Evolutionary conservation across 2,888 invertebrate species (phyloP), one percentile per base, ranked within the genome.

Genomic region (Himalopsyche anomala): DNA sequence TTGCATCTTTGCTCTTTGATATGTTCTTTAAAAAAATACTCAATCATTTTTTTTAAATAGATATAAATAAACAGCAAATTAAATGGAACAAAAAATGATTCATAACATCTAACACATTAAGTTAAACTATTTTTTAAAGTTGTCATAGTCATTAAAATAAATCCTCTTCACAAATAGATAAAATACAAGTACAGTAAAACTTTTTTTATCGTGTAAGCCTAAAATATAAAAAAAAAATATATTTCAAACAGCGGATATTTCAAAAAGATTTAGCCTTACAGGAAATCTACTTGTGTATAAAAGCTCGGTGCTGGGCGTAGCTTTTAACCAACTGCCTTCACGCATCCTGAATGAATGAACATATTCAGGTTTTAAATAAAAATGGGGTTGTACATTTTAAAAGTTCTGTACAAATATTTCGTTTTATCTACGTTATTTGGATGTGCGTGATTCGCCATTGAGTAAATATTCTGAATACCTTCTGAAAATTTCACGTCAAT

Each of bases 351-450:
- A 36, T 74, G 12, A 74, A 74, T 9, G 36, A 74, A 74, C 36
- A 36, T 74, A 74, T 74, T 74, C 74, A 36, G 28, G 11, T 12
- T 38, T 38, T 15, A 74, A 74, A 74, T 74, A 74, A 74, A 74
- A 74, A 74, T 74, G 36, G 74, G 74, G 74, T 36, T 38, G 38
- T 74, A 74, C 74, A 74, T 74, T 74, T 36, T 12, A 74, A 74
- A 74, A 74, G 74, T 74, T 74, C 74, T 36, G 36, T 74, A 38
- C 36, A 74, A 74, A 74, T 74, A 74, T 36, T 74, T 36, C 19
- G 36, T 74, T 36, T 9, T 74, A 74, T 74, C 74, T 74, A 28
- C 12, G 19, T 74, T 74, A 36, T 74, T 62, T 62, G 62, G 9
- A 62, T 62, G 62, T 62, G 36, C 38, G 74, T 74, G 36, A 38